phyloP scores from a whole-genome alignment of 2,113 vertebrate species.

The Mungos mungo region DNA sequence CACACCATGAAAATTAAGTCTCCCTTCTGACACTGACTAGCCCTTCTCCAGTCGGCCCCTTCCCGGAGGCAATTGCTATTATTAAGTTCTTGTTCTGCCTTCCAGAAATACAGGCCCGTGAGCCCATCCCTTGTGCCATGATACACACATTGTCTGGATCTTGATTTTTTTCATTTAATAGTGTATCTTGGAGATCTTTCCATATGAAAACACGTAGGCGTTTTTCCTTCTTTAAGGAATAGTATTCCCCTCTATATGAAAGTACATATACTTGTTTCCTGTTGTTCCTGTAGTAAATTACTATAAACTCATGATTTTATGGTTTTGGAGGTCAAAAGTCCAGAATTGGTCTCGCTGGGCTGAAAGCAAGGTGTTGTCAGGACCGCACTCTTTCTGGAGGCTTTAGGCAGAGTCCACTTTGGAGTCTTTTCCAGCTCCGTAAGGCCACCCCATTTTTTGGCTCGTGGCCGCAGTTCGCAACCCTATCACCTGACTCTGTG shows the following conservation, averaged over 20 bases:
- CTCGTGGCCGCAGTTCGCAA: not conserved
- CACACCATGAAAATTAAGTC: not conserved
- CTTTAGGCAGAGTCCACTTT: not conserved
- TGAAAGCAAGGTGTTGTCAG: not conserved
- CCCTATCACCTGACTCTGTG: not conserved
- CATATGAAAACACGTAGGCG: not conserved
- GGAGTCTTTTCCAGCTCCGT: not conserved
- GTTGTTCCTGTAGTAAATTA: not conserved
- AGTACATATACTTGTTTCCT: not conserved
- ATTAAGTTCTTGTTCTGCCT: not conserved
- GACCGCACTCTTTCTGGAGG: not conserved
- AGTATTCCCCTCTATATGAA: not conserved
- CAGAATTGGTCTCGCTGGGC: not conserved
- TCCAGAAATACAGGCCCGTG: not conserved
- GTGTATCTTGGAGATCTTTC: not conserved
- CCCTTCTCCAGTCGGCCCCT: not conserved
- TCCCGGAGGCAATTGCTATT: not conserved
- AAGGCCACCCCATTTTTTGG: not conserved
- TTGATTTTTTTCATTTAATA: conserved; percentile 21
- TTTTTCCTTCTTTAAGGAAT: not conserved
- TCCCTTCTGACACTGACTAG: not conserved
- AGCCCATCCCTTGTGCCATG: not conserved
- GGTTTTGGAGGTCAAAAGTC: not conserved
- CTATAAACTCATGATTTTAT: not conserved
- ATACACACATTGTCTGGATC: not conserved